Conservation (phyloP, 2,797 vertebrate species). For the Pipistrellus pygmaeus region DNA sequence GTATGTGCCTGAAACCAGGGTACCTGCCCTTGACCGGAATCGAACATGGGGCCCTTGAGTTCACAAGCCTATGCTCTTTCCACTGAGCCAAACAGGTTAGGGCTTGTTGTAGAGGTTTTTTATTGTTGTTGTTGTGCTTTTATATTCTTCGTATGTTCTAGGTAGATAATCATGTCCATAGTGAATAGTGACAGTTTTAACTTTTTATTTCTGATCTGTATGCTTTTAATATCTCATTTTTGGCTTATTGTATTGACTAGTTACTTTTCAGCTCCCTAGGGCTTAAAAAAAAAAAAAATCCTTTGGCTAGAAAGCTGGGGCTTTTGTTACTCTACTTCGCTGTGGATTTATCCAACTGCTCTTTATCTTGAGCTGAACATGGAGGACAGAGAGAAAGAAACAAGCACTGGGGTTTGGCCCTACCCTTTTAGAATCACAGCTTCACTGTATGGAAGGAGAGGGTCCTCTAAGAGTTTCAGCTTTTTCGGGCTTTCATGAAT, state of each 20-base stretch:
- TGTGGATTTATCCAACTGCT: not conserved
- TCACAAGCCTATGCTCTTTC: too few species aligned
- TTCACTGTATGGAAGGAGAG: not conserved
- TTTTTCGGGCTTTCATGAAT: not conserved
- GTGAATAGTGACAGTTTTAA: not conserved
- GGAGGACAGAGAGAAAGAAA: not conserved
- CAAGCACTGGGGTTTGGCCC: not conserved
- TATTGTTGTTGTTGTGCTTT: not conserved
- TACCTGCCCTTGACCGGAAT: too few species aligned
- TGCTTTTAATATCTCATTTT: constrained; percentile 33
- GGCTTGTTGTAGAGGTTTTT: not conserved
- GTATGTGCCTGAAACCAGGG: too few species aligned
- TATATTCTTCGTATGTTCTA: not conserved
- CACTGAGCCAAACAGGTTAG: too few species aligned
- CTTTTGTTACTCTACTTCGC: not conserved
- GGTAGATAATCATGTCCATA: not conserved
- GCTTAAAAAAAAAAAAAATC: not conserved
- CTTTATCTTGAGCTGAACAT: not conserved
- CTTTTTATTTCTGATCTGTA: constrained; percentile 22
- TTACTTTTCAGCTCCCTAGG: not conserved
- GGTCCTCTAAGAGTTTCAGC: not conserved
- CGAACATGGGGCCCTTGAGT: too few species aligned
- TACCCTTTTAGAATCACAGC: not conserved
- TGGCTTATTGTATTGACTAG: not conserved
- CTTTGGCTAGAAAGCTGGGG: not conserved